phyloP scores from a whole-genome alignment of 2,113 vertebrate species.

The Cololabis saira region DNA sequence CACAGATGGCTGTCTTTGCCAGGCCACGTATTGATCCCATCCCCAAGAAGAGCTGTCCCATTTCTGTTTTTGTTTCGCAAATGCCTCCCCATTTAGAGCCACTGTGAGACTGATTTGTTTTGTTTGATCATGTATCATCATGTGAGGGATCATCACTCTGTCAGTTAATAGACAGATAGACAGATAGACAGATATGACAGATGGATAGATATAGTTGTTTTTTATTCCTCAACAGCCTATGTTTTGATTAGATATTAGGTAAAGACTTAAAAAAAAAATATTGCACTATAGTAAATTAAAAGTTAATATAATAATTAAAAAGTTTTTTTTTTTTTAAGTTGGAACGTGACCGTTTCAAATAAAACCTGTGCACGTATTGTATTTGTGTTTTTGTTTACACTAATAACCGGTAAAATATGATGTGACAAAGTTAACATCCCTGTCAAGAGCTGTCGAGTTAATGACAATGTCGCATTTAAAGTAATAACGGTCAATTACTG shows the following conservation, averaged over 20 bases:
- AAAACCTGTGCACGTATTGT: no score
- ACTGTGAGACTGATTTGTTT: conserved; percentile 43
- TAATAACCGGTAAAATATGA: conserved; percentile 4
- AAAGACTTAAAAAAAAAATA: no score
- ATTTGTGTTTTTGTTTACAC: conserved; percentile 47
- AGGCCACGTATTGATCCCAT: conserved; percentile 78
- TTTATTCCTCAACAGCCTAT: no score
- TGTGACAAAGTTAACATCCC: conserved; percentile 55
- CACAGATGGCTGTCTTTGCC: conserved; percentile 85
- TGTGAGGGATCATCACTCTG: conserved; percentile 29
- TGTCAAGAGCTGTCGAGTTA: conserved; percentile 11
- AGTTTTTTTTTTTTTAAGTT: no score
- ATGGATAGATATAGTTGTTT: conserved; percentile 21
- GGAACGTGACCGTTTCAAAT: no score
- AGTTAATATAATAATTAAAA: no score
- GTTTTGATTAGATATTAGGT: no score
- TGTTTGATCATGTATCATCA: conserved; percentile 67
- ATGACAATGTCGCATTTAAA: conserved; percentile 60
- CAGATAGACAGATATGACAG: conserved; percentile 22
- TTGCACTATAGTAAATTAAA: no score
- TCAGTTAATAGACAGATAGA: conserved; percentile 2
- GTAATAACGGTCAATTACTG: conserved; percentile 63
- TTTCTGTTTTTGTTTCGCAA: conserved; percentile 69
- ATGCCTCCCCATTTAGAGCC: conserved; percentile 53
- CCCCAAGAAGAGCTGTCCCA: conserved; percentile 64